These are phyloP conservation scores for Caloenas nicobarica DNA, from an alignment of 2,113 vertebrate species.

Conservation along the genomic window DNA sequence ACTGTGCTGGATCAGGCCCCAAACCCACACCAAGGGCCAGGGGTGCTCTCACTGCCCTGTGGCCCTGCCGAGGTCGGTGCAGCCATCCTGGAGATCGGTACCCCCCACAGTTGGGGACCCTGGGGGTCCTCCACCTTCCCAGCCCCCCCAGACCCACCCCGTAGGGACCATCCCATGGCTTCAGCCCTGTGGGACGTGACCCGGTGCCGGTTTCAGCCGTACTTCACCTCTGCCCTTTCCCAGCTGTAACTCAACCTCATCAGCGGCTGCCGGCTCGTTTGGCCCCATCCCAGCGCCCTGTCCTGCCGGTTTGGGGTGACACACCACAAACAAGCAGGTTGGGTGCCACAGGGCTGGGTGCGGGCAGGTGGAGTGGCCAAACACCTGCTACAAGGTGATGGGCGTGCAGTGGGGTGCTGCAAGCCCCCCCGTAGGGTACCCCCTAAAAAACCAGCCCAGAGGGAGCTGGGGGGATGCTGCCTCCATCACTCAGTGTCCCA, in stretches of 20 bases:
- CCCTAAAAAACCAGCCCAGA: rapidly evolving
- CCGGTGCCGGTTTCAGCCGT: slow-evolving; percentile 36
- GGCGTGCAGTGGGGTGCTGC: not conserved
- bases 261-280: not conserved
- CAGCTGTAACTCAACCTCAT: slow-evolving; percentile 26
- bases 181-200: not conserved
- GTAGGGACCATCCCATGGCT: no score
- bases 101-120: not conserved
- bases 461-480: not conserved
- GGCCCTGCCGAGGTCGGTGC: no score
- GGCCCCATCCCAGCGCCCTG: not conserved
- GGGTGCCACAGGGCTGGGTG: slow-evolving; percentile 5
- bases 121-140: not conserved
- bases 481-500: not conserved
- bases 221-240: slow-evolving; percentile 60
- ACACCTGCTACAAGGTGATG: not conserved
- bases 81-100: no score
- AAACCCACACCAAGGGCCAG: rapidly evolving
- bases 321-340: not conserved
- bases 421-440: not conserved
- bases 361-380: not conserved
- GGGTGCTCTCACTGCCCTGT: no score
- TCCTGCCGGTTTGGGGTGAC: slow-evolving; percentile 55
- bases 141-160: no score
- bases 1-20: rapidly evolving